These are phyloP conservation scores for Myopa tessellatipennis DNA, from an alignment of 2,888 invertebrate species.

Conservation along the genomic window DNA sequence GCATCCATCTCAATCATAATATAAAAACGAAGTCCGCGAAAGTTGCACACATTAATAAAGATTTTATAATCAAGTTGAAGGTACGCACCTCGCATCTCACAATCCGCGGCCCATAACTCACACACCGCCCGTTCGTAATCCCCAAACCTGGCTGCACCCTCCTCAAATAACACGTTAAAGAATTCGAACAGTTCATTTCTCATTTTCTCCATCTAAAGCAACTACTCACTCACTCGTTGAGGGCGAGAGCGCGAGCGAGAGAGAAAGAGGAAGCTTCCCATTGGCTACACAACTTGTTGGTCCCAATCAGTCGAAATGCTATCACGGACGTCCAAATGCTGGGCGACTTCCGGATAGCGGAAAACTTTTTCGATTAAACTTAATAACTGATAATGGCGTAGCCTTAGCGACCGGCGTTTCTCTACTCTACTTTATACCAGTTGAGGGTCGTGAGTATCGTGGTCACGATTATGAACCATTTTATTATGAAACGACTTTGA, in stretches of 20 bases:
- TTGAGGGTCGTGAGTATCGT: too few species aligned
- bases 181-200: background rate
- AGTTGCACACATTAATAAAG: background rate
- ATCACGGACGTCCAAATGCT: slow-evolving; percentile 15
- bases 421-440: background rate
- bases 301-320: slow-evolving; percentile 13
- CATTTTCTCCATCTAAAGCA: slow-evolving; percentile 18
- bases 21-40: background rate
- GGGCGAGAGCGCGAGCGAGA: too few species aligned
- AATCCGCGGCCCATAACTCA: too few species aligned
- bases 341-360: slow-evolving; percentile 29
- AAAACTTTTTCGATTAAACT: slow-evolving; percentile 62
- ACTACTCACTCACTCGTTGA: background rate
- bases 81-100: background rate
- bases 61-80: background rate
- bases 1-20: background rate
- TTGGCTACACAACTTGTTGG: slow-evolving; percentile 6
- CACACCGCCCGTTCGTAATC: background rate
- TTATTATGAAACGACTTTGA: too few species aligned
- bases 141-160: background rate
- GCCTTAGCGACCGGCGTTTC: background rate
- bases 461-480: too few species aligned
- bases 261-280: background rate
- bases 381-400: slow-evolving; percentile 20
- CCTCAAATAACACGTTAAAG: too few species aligned